Conservation (phyloP, 1,140 invertebrate species). For the Drosophila sucinea region DNA sequence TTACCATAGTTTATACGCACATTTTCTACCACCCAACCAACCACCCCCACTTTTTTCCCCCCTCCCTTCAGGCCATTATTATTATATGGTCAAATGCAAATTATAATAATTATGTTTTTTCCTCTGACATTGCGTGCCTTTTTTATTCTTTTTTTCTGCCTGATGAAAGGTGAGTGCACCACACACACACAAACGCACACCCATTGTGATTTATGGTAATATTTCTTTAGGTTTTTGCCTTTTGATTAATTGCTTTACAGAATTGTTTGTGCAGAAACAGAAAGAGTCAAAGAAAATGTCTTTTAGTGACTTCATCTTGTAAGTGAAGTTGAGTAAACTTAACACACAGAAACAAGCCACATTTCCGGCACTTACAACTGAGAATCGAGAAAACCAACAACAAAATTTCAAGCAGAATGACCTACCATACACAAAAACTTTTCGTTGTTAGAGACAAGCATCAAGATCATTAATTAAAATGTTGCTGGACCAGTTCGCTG, state of each 20-base stretch:
- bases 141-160: neutral
- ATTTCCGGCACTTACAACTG: constrained; percentile 70
- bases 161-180: constrained; percentile 54
- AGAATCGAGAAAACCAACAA: constrained; percentile 12
- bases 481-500: constrained; percentile 73
- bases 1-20: constrained; percentile 61
- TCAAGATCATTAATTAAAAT: constrained; percentile 79
- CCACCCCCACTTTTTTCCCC: constrained; percentile 6
- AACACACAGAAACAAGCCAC: constrained; percentile 49
- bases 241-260: constrained; percentile 66
- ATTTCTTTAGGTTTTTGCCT: constrained; percentile 44
- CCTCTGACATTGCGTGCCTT: constrained; percentile 24
- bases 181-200: constrained; percentile 25
- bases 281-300: constrained; percentile 35
- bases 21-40: constrained; percentile 47
- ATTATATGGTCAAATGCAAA: constrained; percentile 64
- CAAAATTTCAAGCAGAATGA: constrained; percentile 39
- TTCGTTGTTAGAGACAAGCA: constrained; percentile 36
- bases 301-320: constrained; percentile 53
- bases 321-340: constrained; percentile 40
- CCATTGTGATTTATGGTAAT: constrained; percentile 45
- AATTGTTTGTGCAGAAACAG: constrained; percentile 46
- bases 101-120: constrained; percentile 73
- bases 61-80: constrained; percentile 25
- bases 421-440: constrained; percentile 44